Conservation (phyloP, 2,888 invertebrate genomes). For the Formica aserva region DNA sequence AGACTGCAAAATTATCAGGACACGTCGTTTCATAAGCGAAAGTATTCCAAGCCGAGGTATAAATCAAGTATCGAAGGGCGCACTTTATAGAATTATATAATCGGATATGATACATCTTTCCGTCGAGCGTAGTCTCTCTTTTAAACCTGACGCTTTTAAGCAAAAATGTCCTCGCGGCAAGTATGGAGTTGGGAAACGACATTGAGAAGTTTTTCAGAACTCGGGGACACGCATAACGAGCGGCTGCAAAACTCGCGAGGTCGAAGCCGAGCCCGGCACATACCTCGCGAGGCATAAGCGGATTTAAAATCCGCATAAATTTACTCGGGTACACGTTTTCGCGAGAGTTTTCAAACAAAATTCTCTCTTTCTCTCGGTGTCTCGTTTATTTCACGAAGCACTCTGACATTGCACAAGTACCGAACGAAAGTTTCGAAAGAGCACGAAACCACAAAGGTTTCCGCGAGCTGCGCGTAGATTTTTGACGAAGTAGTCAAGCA, state of each 20-base stretch:
- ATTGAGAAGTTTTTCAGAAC: slow-evolving; percentile 48
- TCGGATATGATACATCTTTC: slow-evolving; percentile 15
- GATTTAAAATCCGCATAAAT: slow-evolving; percentile 56
- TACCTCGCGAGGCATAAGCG: slow-evolving; percentile 47
- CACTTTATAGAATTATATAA: slow-evolving; percentile 11
- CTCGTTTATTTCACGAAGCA: slow-evolving; percentile 42
- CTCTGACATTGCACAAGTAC: slow-evolving; percentile 24
- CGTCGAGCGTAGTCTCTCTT: neutral
- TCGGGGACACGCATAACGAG: slow-evolving; percentile 47
- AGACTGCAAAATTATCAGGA: slow-evolving; percentile 39
- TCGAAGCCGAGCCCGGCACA: slow-evolving; percentile 25
- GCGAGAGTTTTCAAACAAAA: slow-evolving; percentile 49
- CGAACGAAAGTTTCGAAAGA: slow-evolving; percentile 23
- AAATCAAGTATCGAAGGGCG: slow-evolving; percentile 32
- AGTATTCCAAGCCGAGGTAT: neutral
- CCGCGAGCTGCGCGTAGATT: slow-evolving; percentile 36
- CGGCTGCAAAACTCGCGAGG: slow-evolving; percentile 9
- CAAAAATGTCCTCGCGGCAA: slow-evolving; percentile 37
- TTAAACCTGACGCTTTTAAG: neutral
- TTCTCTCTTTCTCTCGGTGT: neutral
- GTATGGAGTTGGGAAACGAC: slow-evolving; percentile 24
- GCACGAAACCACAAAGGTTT: slow-evolving; percentile 18
- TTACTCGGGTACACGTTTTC: slow-evolving; percentile 34
- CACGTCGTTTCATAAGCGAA: neutral
- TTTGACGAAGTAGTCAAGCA: slow-evolving; percentile 36